Percentiles rank a stretch among this genome's conserved stretches.
Conservation (phyloP, 2,888 invertebrate species). For the Cosmia trapezina region DNA sequence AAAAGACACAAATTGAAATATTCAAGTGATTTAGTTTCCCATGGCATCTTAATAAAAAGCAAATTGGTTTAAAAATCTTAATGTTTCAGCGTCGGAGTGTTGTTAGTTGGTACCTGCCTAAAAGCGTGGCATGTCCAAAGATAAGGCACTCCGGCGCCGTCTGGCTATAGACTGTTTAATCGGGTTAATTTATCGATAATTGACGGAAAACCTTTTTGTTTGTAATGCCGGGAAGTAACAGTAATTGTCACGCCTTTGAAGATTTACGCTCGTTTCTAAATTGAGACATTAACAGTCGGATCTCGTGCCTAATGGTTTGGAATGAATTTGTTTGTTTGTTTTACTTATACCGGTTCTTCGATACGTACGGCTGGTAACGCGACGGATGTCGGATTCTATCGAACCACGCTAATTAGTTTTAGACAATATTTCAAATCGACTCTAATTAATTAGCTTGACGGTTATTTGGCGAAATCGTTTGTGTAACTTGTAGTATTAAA, state of each 20-base stretch:
- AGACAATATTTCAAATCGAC: constrained; percentile 62
- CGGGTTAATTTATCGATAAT: constrained; percentile 91
- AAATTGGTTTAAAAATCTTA: constrained; percentile 86
- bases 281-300: constrained; percentile 90
- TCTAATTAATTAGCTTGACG: constrained; percentile 61
- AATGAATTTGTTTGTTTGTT: constrained; percentile 90
- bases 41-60: constrained; percentile 84
- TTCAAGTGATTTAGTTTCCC: constrained; percentile 60
- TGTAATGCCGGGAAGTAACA: constrained; percentile 90
- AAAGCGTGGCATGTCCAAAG: constrained; percentile 89
- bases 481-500: constrained; percentile 42
- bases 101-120: constrained; percentile 86
- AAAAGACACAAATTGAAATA: constrained; percentile 36
- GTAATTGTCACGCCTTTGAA: constrained; percentile 91
- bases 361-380: constrained; percentile 77
- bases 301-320: constrained; percentile 90
- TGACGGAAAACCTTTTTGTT: constrained; percentile 91
- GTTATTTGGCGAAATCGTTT: constrained; percentile 53
- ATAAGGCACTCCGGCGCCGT: constrained; percentile 89
- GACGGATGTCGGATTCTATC: constrained; percentile 76
- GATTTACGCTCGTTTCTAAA: constrained; percentile 91
- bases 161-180: constrained; percentile 87
- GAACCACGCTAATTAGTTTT: constrained; percentile 74
- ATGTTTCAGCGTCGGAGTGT: constrained; percentile 81
- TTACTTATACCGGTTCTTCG: constrained; percentile 85